These are phyloP conservation scores for Mormyrus lacerda DNA, from an alignment of 2,113 vertebrate genomes.

Conservation along the genomic window DNA sequence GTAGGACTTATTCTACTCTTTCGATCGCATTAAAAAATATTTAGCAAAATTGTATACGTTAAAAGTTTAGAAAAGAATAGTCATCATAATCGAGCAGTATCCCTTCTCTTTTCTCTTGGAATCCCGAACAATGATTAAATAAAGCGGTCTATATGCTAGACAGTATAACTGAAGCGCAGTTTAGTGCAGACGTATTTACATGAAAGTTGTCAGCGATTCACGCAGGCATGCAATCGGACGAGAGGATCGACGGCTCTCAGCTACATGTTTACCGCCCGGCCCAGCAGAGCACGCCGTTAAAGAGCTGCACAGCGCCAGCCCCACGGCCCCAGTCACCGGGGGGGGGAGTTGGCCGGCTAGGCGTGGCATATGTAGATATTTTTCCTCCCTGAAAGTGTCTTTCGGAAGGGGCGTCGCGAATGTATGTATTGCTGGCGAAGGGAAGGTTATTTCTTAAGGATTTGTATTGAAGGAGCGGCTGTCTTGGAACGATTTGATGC, in stretches of 20 bases:
- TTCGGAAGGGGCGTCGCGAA: not conserved
- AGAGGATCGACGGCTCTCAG: not conserved
- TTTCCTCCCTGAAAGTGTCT: not conserved
- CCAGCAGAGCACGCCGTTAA: constrained; percentile 15
- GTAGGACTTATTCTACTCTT: not conserved
- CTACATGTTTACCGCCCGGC: constrained; percentile 28
- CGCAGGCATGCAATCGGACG: constrained; percentile 1
- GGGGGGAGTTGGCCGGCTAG: constrained; percentile 26
- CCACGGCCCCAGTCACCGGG: constrained; percentile 21
- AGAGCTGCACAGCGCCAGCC: not conserved
- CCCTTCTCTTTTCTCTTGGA: not conserved
- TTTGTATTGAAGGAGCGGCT: not conserved
- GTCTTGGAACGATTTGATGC: not conserved
- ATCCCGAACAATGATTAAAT: not conserved
- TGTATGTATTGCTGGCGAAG: not conserved
- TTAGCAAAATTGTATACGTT: not conserved
- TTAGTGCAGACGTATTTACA: not conserved
- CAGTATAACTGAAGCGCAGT: not conserved
- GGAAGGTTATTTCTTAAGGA: not conserved
- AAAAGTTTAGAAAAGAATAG: not conserved
- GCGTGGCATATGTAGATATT: constrained; percentile 26
- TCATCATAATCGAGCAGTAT: not conserved
- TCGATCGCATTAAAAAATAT: not conserved
- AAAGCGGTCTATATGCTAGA: not conserved
- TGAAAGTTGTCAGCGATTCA: not conserved